Percentiles rank a stretch among this genome's conserved stretches.
Evolutionary conservation across 2,888 invertebrate species (phyloP).

Genomic region (Spicauda simplicius): DNA sequence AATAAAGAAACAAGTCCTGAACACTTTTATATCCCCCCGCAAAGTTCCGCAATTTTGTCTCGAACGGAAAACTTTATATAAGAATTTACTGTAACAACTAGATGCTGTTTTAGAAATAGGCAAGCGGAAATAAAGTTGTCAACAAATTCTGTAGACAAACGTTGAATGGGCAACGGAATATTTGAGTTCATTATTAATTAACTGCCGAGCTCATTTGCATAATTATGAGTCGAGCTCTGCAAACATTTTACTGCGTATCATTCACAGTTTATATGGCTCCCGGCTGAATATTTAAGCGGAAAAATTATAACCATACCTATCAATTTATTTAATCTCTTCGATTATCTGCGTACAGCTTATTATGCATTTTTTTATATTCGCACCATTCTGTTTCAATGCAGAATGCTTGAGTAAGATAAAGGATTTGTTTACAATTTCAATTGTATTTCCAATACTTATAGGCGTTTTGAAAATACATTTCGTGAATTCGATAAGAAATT

Average conservation of each 20-base stretch:
- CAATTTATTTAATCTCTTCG: background rate
- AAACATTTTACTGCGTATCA: background rate
- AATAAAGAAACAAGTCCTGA: slow-evolving; percentile 8
- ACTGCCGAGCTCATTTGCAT: slow-evolving; percentile 5
- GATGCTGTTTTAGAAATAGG: background rate
- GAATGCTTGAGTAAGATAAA: too few relatives aligned
- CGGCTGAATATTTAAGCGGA: background rate
- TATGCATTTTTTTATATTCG: background rate
- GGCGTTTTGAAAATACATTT: too few relatives aligned
- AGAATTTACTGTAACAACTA: slow-evolving; percentile 1
- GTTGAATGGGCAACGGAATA: background rate
- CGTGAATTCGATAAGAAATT: too few relatives aligned
- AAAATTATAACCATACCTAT: background rate
- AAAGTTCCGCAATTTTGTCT: slow-evolving; percentile 1
- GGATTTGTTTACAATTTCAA: too few relatives aligned
- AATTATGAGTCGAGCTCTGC: background rate
- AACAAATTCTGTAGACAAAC: background rate
- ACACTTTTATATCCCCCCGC: slow-evolving; percentile 20
- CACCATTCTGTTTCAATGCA: too few relatives aligned
- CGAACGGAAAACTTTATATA: slow-evolving; percentile 10
- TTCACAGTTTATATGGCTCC: background rate
- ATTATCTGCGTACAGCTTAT: background rate
- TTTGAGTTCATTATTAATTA: slow-evolving; percentile 5
- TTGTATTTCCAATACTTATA: too few relatives aligned
- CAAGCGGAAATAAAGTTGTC: background rate